Evolutionary conservation across 2,888 invertebrate genomes (phyloP).

Genomic region (Cephus pygmeus): DNA sequence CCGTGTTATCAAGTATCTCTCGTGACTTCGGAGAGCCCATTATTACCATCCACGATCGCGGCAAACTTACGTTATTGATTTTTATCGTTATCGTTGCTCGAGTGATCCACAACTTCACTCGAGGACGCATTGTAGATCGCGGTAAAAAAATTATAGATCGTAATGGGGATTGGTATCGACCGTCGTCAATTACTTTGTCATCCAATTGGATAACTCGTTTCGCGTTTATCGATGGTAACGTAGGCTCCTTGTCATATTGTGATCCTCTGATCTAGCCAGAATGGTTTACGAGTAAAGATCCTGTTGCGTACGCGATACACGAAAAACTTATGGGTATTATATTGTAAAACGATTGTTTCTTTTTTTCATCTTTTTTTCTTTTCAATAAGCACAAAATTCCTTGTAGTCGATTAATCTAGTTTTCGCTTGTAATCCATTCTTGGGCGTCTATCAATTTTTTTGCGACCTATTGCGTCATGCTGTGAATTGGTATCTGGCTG

Average conservation of each 20-base stretch:
- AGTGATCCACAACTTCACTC: background rate
- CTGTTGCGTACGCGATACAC: background rate
- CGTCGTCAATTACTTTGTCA: background rate
- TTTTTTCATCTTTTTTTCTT: background rate
- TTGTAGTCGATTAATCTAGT: background rate
- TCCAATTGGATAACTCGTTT: background rate
- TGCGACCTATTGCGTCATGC: background rate
- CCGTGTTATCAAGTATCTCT: background rate
- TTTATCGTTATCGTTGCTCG: background rate
- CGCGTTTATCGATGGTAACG: background rate
- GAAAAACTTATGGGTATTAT: background rate
- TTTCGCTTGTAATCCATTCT: background rate
- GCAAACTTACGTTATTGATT: background rate
- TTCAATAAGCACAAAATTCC: background rate
- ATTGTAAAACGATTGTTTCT: background rate
- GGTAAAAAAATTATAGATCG: background rate
- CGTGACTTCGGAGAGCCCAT: background rate
- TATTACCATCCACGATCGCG: background rate
- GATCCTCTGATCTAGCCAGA: background rate
- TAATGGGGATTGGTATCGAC: background rate
- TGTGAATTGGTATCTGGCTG: background rate
- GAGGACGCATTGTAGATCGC: background rate
- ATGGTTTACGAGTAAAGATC: background rate
- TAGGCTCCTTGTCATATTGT: background rate
- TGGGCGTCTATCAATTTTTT: background rate